Evolutionary conservation across 2,888 invertebrate species (phyloP), one percentile per base, ranked within the genome.

Genomic region (Oxyscelio sp.): DNA sequence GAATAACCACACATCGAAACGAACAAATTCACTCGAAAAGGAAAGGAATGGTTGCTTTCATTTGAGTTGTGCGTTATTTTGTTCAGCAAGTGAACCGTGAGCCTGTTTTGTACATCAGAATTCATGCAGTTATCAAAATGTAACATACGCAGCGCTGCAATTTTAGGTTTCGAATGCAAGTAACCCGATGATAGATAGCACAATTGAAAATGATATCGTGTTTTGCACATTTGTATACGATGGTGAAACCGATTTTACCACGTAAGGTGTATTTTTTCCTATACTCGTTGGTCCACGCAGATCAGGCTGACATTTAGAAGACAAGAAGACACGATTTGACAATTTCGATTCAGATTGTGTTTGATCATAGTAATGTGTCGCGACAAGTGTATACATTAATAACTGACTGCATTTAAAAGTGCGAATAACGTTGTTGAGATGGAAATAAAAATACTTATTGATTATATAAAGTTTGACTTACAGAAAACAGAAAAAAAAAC

Each of bases 141-240:
- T 61, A 27, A 43, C 21, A 17, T n/a, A n/a, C 19, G 50, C 27
- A 71, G 45, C 22, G 48, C 58, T 22, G 24, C 34, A 22, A 9
- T 31, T 11, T 61, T 63, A 31, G 52, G 52, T 78, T 79, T 15
- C 24, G 24, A 71, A 45, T 11, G 48, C 71, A 65, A 34, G 71
- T 17, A 79, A 79, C 43, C n/a, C 70, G 70, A 63, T 48, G 61
- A 88, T 81, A 52, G 77, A 66, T 84, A 87, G 80, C 75, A 85
- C 83, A 87, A 87, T 88, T 85, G 79, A 87, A 81, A 83, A 85
- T 61, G 73, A 81, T 87, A 91, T 91, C 88, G 85, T 90, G 91
- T 79, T 91, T 92, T 92, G 91, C 91, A 91, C 91, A 83, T 91
- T 90, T 92, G 89, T 91, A 91, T 89, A 88, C 75, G 75, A 59